Conservation (phyloP, 2,888 invertebrate genomes). For the Hoplodrina blanda region DNA sequence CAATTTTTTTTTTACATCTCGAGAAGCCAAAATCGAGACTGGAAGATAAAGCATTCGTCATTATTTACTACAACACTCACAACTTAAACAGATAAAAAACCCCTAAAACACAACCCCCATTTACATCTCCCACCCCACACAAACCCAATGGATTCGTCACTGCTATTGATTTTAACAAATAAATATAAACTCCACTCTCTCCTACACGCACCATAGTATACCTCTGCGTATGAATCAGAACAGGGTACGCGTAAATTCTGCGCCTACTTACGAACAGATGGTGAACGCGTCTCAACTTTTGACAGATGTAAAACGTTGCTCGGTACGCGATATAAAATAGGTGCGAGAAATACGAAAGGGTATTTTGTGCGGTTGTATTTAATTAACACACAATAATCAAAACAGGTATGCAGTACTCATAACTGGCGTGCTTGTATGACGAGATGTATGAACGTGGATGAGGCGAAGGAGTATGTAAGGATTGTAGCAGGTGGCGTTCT, state of each 20-base stretch:
- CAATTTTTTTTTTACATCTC: no score
- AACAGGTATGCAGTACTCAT: no score
- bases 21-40: no score
- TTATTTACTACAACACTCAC: background rate
- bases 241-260: constrained; percentile 56
- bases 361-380: constrained; percentile 3
- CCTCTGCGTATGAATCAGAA: constrained; percentile 55
- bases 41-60: background rate
- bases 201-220: constrained; percentile 23
- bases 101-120: background rate
- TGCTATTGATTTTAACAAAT: constrained; percentile 28
- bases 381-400: no score
- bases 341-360: constrained; percentile 55
- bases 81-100: background rate
- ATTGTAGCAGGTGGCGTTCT: no score
- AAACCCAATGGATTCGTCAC: constrained; percentile 17
- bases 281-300: constrained; percentile 77
- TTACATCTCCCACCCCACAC: background rate
- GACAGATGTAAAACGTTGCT: constrained; percentile 79
- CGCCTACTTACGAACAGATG: constrained; percentile 72
- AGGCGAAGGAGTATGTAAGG: no score
- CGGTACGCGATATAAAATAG: constrained; percentile 72
- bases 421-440: no score
- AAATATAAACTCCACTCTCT: constrained; percentile 24
- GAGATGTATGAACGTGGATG: no score